Conservation (phyloP, 2,888 invertebrate species). For the Electrophaes corylata region DNA sequence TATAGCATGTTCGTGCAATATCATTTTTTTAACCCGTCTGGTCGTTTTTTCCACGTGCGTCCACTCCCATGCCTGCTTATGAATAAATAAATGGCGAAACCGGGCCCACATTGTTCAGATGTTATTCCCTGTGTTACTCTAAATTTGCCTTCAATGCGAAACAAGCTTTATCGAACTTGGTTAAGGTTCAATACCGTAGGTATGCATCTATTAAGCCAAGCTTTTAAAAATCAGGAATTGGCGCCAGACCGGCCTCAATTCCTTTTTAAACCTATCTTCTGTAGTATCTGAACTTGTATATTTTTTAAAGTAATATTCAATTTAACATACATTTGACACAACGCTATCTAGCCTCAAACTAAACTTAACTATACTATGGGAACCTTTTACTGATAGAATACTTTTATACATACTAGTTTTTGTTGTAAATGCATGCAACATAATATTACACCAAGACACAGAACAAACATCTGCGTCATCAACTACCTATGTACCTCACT, state of each 20-base stretch:
- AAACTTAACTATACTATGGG: too few relatives aligned
- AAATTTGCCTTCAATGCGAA: neutral
- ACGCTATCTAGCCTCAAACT: too few relatives aligned
- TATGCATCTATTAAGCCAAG: neutral
- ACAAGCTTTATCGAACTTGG: neutral
- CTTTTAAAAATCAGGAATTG: neutral
- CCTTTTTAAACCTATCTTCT: too few relatives aligned
- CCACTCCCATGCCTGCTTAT: conserved; percentile 41
- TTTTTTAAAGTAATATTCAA: too few relatives aligned
- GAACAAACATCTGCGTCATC: too few relatives aligned
- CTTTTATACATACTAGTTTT: too few relatives aligned
- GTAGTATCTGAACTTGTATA: too few relatives aligned
- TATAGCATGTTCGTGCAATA: conserved; percentile 21
- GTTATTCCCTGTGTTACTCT: conserved; percentile 11
- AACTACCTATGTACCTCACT: too few relatives aligned
- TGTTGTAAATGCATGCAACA: too few relatives aligned
- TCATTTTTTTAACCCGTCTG: conserved; percentile 39
- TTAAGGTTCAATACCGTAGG: conserved; percentile 5
- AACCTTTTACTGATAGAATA: too few relatives aligned
- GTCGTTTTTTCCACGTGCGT: conserved; percentile 41
- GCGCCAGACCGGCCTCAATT: neutral
- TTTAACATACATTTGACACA: too few relatives aligned
- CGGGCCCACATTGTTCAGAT: conserved; percentile 40
- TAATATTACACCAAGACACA: too few relatives aligned
- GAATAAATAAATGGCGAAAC: conserved; percentile 43